These are phyloP conservation scores for Stenchaetothrips biformis DNA, from an alignment of 2,888 invertebrate genomes.

Conservation along the genomic window DNA sequence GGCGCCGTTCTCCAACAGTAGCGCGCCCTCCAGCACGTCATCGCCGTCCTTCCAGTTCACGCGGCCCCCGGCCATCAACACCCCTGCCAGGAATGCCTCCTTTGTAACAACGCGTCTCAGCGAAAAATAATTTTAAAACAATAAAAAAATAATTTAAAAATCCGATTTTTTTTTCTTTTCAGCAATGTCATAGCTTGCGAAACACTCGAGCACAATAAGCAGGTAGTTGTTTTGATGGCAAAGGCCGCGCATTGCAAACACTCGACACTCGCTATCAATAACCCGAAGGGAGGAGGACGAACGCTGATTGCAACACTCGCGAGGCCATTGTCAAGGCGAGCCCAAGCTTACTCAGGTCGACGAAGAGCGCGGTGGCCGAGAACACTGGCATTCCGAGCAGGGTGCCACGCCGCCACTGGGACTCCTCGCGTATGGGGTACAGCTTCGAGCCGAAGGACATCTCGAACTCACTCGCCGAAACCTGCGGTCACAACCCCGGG, in stretches of 20 bases:
- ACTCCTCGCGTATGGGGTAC: background rate
- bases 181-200: background rate
- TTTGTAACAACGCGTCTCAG: background rate
- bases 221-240: background rate
- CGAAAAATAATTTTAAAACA: background rate
- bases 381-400: background rate
- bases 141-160: background rate
- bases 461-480: background rate
- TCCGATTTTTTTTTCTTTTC: background rate
- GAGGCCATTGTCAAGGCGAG: background rate
- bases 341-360: background rate
- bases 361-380: background rate
- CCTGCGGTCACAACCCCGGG: no score
- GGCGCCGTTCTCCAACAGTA: constrained; percentile 1
- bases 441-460: background rate
- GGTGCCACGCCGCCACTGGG: background rate
- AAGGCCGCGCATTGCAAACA: background rate
- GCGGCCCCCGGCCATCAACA: background rate
- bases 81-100: background rate
- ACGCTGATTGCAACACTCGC: no score
- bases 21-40: background rate
- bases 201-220: background rate
- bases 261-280: no score
- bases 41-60: background rate
- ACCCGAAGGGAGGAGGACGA: no score